Percentiles rank a stretch among this genome's conserved stretches.
Evolutionary conservation across 23 tunicate genomes (phyloP).

Genomic region (Clavelina lepadiformis): DNA sequence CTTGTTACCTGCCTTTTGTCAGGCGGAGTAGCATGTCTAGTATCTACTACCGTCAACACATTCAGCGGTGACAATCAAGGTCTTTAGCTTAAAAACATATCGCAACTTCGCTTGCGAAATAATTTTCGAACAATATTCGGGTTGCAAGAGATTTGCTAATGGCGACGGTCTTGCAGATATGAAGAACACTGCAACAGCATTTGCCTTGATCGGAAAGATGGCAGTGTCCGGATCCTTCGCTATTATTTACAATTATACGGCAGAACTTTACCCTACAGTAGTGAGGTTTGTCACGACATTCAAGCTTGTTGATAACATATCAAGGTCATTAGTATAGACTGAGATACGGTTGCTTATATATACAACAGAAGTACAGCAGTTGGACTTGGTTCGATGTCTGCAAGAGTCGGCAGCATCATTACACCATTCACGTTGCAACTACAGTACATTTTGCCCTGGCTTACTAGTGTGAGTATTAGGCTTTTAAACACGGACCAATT

Average conservation of each 20-base stretch:
- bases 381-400: conserved; percentile 79
- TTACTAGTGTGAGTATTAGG: conserved; percentile 73
- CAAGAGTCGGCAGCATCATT: conserved; percentile 67
- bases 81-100: conserved; percentile 3
- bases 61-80: conserved; percentile 54
- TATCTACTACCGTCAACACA: conserved; percentile 37
- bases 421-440: conserved; percentile 85
- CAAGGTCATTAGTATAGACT: too few relatives aligned
- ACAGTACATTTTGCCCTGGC: conserved; percentile 83
- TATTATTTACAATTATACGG: conserved; percentile 85
- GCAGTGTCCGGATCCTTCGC: conserved; percentile 90
- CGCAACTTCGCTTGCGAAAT: background rate
- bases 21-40: conserved; percentile 68
- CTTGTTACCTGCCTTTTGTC: conserved; percentile 36
- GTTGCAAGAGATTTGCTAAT: conserved; percentile 1
- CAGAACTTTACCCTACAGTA: conserved; percentile 90
- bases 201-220: conserved; percentile 81
- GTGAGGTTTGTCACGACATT: conserved; percentile 60
- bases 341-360: background rate
- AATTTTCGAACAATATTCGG: background rate
- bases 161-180: conserved; percentile 16
- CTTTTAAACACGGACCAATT: background rate
- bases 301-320: too few relatives aligned
- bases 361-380: conserved; percentile 77
- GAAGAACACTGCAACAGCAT: conserved; percentile 45